Conservation (phyloP, 1,140 invertebrate species). For the Trachymyrmex septentrionalis region DNA sequence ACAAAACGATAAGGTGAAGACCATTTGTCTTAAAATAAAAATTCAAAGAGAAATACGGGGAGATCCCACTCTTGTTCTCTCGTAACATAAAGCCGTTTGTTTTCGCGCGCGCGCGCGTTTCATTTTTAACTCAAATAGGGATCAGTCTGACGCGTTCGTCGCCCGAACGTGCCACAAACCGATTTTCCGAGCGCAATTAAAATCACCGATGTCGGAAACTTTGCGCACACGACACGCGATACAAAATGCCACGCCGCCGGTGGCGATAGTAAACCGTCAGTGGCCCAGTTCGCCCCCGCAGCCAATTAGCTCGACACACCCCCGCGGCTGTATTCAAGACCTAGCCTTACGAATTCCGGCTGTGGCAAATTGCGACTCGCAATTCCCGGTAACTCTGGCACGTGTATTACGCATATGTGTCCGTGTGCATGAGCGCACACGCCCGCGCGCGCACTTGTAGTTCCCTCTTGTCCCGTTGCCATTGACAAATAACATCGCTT, state of each 20-base stretch:
- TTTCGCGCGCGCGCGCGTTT: not conserved
- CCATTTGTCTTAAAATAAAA: not conserved
- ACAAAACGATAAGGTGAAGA: not conserved
- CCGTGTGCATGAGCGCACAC: not conserved
- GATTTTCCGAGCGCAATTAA: constrained; percentile 8
- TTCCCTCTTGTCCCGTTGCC: constrained; percentile 33
- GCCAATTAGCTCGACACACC: constrained; percentile 73
- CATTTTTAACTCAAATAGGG: not conserved
- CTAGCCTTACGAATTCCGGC: constrained; percentile 64
- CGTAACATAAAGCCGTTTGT: not conserved
- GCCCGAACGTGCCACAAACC: not conserved
- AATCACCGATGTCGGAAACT: constrained; percentile 51
- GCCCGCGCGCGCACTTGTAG: constrained; percentile 33
- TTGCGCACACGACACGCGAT: constrained; percentile 21
- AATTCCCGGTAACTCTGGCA: constrained; percentile 63
- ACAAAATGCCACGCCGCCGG: constrained; percentile 29
- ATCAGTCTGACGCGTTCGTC: not conserved
- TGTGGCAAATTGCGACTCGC: constrained; percentile 68
- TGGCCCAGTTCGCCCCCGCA: constrained; percentile 68
- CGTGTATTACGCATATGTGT: constrained; percentile 8
- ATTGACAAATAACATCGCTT: constrained; percentile 60
- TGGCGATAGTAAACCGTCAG: constrained; percentile 59
- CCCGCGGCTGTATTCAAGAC: constrained; percentile 67
- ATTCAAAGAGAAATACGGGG: not conserved
- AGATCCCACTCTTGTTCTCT: not conserved